Conservation (phyloP, 2,797 vertebrate species). For the Tamandua tetradactyla region DNA sequence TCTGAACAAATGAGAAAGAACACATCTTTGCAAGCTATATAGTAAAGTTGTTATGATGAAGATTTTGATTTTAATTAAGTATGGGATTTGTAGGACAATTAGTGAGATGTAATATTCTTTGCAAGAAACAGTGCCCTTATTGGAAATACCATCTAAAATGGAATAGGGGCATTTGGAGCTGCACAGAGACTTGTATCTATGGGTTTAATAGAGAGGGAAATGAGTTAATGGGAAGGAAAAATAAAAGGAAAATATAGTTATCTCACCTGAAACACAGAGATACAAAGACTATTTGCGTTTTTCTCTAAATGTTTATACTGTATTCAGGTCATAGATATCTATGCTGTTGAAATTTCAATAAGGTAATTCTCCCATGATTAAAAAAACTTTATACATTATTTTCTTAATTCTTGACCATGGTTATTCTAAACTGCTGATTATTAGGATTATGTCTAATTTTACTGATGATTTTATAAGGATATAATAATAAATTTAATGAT, state of each 20-base stretch:
- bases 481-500: neutral
- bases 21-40: conserved; percentile 76
- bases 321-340: neutral
- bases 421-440: conserved; percentile 16
- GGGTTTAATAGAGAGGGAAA: conserved; percentile 66
- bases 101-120: conserved; percentile 81
- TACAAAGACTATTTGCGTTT: neutral
- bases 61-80: conserved; percentile 84
- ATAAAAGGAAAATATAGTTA: conserved; percentile 34
- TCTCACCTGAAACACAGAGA: conserved; percentile 59
- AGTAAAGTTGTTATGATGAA: conserved; percentile 74
- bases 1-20: conserved; percentile 80
- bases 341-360: conserved; percentile 13
- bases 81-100: conserved; percentile 76
- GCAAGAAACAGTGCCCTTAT: conserved; percentile 82
- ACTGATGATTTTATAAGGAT: conserved; percentile 7
- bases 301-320: neutral
- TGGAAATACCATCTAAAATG: conserved; percentile 80
- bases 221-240: conserved; percentile 68
- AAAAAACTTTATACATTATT: neutral
- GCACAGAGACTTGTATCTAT: conserved; percentile 64
- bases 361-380: neutral
- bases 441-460: neutral
- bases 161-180: conserved; percentile 67
- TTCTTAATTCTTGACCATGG: neutral